phyloP scores from a whole-genome alignment of 2,888 invertebrate species.

The Flabesymbios commensalis region DNA sequence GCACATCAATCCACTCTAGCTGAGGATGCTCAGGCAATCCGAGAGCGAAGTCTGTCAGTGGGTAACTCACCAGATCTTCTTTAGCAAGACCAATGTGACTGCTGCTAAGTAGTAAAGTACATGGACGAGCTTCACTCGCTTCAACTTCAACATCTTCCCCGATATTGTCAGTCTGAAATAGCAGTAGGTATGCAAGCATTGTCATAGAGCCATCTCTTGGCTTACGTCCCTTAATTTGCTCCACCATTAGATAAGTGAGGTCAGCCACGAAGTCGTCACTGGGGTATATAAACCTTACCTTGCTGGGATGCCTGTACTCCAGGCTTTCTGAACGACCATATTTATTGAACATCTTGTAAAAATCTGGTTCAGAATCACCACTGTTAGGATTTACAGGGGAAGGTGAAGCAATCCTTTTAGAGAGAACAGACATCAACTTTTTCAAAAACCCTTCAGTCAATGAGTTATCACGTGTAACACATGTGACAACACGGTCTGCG shows the following conservation, averaged over 20 bases:
- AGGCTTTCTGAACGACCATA: slow-evolving; percentile 46
- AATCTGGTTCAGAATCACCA: slow-evolving; percentile 50
- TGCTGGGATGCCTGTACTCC: slow-evolving; percentile 50
- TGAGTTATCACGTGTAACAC: slow-evolving; percentile 43
- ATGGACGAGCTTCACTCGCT: slow-evolving; percentile 19
- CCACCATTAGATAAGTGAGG: slow-evolving; percentile 48
- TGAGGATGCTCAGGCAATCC: slow-evolving; percentile 50
- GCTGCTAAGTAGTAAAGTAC: slow-evolving; percentile 51
- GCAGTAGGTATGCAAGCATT: slow-evolving; percentile 36
- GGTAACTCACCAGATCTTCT: slow-evolving; percentile 57
- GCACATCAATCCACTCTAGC: slow-evolving; percentile 45
- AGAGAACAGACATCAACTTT: slow-evolving; percentile 44
- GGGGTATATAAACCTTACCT: slow-evolving; percentile 48
- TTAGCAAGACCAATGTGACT: slow-evolving; percentile 47
- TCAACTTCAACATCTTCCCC: background rate
- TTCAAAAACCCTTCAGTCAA: slow-evolving; percentile 43
- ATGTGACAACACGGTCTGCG: slow-evolving; percentile 44
- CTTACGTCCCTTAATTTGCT: slow-evolving; percentile 21
- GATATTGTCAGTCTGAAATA: slow-evolving; percentile 8
- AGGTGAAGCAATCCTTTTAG: slow-evolving; percentile 42
- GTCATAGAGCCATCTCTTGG: slow-evolving; percentile 22
- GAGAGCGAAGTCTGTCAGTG: slow-evolving; percentile 56
- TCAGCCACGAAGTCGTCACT: slow-evolving; percentile 55
- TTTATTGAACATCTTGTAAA: slow-evolving; percentile 47
- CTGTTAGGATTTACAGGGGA: slow-evolving; percentile 42